Evolutionary conservation across 1,140 invertebrate genomes (phyloP), one percentile per base, ranked within the genome.

Genomic region (Apocrypta bakeri): DNA sequence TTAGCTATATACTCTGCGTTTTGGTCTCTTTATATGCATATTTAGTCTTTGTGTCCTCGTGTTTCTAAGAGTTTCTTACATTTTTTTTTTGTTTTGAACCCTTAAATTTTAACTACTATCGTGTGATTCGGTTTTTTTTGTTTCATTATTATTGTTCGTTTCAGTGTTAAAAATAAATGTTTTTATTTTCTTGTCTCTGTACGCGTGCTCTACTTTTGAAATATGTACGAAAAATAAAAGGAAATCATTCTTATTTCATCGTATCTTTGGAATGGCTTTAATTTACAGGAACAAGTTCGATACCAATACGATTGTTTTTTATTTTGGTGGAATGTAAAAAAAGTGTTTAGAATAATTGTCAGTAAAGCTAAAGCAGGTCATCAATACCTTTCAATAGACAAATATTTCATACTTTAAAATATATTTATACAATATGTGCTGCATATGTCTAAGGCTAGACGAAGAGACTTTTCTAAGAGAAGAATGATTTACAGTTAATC

Each of bases 21-120:
- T 64, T 77, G 56, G 75, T 77, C 75, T 77, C 61, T 77, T 77
- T 64, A 31, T 77, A 77, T 31, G 31, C 75, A n/a, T n/a, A 37
- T 75, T 74, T 64, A 77, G 75, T 77, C 75, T 77, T 79, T 75
- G 17, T 76, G 75, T 69, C 25, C 40, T 33, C 63, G 40, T 83
- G 17, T 42, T n/a, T 12, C 29, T 56, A 64, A 61, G 74, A 69
- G 69, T 61, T 75, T 63, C 12, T 69, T 75, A 12, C 48, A 25
- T 12, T 77, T 25, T 29, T 61, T 29, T 33, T 75, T 37, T 37
- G 33, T 37, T 37, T 37, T 9, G 12, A 21, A 75, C 31, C 21
- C 4, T 61, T 75, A 72, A 75, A 61, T 42, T 74, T 48, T n/a
- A 37, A 29, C 31, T 71, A 29, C 29, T 66, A 25, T 25, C n/a